phyloP scores from a whole-genome alignment of 2,888 invertebrate species.

The Scaptomyza caliginosa region DNA sequence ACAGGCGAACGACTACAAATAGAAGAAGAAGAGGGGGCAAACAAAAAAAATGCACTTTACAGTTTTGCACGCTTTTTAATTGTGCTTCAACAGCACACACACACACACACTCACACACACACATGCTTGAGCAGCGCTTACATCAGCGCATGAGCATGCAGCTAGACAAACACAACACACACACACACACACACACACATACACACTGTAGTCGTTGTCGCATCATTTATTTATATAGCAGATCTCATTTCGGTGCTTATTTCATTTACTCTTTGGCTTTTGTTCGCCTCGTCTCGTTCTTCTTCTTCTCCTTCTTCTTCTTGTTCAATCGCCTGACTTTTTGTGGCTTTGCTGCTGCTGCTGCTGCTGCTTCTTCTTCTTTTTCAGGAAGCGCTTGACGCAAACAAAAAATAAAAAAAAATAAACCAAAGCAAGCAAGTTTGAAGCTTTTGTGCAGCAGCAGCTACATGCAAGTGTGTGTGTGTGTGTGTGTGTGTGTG shows the following conservation, averaged over 20 bases:
- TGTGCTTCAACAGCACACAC: constrained; percentile 32
- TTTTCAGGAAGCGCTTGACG: constrained; percentile 69
- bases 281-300: constrained; percentile 14
- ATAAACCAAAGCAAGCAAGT: constrained; percentile 28
- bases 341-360: not conserved
- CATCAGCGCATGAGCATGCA: constrained; percentile 77
- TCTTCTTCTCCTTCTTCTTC: not conserved
- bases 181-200: constrained; percentile 2
- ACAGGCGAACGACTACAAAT: constrained; percentile 50
- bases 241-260: constrained; percentile 67
- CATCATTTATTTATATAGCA: constrained; percentile 68
- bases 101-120: constrained; percentile 19
- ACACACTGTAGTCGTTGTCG: constrained; percentile 26
- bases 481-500: constrained; percentile 2
- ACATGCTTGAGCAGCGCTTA: constrained; percentile 50
- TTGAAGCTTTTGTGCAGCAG: constrained; percentile 42
- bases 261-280: constrained; percentile 51
- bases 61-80: constrained; percentile 51
- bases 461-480: constrained; percentile 7
- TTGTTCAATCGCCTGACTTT: constrained; percentile 2
- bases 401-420: constrained; percentile 65
- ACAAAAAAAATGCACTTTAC: constrained; percentile 44
- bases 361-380: constrained; percentile 5
- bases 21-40: too few relatives aligned
- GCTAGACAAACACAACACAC: constrained; percentile 40